phyloP scores from a whole-genome alignment of 2,113 vertebrate species.

The Misgurnus anguillicaudatus region DNA sequence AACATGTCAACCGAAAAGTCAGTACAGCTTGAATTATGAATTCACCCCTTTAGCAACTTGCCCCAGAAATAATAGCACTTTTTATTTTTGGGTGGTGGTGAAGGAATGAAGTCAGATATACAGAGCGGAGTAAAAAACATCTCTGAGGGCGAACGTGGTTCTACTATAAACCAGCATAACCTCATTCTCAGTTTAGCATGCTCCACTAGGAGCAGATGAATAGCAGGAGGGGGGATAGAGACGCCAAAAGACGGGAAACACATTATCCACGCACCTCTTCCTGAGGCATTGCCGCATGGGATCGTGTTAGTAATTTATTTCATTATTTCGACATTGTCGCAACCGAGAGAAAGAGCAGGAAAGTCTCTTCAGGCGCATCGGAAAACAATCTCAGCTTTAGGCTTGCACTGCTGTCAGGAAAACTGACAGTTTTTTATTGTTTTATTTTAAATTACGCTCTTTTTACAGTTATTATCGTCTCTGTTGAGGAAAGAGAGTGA shows the following conservation, averaged over 20 bases:
- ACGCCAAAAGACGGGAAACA: neutral
- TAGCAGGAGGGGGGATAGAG: neutral
- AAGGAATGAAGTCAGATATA: neutral
- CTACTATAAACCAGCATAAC: constrained; percentile 25
- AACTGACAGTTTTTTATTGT: neutral
- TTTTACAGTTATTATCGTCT: neutral
- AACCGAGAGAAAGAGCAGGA: constrained; percentile 5
- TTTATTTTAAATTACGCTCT: neutral
- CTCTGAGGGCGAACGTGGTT: neutral
- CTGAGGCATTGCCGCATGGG: neutral
- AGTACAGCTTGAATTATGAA: constrained; percentile 9
- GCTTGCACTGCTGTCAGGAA: neutral
- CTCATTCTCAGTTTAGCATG: neutral
- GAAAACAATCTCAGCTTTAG: constrained; percentile 17
- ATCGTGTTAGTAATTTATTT: constrained; percentile 32
- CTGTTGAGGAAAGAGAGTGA: constrained; percentile 9
- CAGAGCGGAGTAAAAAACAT: neutral
- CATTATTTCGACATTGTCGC: constrained; percentile 8
- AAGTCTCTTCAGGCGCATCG: neutral
- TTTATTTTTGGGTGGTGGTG: neutral
- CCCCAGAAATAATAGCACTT: constrained; percentile 13
- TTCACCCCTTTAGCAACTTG: constrained; percentile 5
- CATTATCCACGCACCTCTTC: constrained; percentile 5
- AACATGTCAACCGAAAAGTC: neutral
- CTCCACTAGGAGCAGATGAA: neutral